Percentiles rank a stretch among this genome's conserved stretches.
Evolutionary conservation across 2,888 invertebrate genomes (phyloP).

Genomic region (Thymelicus sylvestris): DNA sequence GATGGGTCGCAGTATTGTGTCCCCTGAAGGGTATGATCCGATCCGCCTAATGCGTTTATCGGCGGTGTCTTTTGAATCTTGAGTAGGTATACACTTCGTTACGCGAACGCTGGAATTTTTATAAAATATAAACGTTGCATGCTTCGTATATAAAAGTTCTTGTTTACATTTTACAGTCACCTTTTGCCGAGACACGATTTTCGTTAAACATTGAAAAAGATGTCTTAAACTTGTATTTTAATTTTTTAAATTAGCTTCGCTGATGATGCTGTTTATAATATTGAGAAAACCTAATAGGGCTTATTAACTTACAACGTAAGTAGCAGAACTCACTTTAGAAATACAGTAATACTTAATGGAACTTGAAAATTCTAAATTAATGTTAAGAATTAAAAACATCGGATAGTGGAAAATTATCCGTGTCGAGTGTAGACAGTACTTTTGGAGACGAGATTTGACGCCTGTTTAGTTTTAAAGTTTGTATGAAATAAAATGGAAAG

Average conservation of each 20-base stretch:
- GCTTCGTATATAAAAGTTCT: neutral
- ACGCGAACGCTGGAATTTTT: conserved; percentile 20
- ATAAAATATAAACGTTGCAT: conserved; percentile 12
- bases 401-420: no score
- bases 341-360: no score
- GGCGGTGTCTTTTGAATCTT: conserved; percentile 71
- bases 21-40: conserved; percentile 56
- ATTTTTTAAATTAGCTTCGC: neutral
- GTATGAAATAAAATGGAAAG: no score
- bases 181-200: neutral
- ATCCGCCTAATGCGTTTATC: conserved; percentile 70
- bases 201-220: neutral
- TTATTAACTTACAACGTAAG: no score
- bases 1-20: conserved; percentile 45
- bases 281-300: no score
- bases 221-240: neutral
- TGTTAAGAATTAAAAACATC: no score
- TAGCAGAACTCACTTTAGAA: no score
- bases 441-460: no score
- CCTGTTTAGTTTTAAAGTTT: no score
- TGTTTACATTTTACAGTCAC: neutral
- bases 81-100: conserved; percentile 49
- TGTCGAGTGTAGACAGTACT: no score
- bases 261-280: neutral
- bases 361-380: no score